Conservation (phyloP, 2,113 vertebrate species). For the Oryzias curvinotus region DNA sequence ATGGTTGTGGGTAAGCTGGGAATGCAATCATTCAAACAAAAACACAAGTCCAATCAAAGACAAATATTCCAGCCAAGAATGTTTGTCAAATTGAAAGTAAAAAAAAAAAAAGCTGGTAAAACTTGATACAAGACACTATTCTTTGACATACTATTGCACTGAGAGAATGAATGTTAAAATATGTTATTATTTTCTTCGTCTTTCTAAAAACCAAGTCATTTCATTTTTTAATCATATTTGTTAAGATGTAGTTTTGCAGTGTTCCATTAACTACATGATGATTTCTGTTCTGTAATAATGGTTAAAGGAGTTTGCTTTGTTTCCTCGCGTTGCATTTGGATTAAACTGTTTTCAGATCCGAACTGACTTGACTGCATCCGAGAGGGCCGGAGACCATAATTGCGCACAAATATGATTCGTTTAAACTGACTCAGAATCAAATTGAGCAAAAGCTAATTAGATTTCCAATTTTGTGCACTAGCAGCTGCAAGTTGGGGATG, state of each 20-base stretch:
- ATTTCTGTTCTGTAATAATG: too few relatives aligned
- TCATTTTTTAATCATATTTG: too few relatives aligned
- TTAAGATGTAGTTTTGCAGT: too few relatives aligned
- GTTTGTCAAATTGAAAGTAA: too few relatives aligned
- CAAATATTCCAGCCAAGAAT: too few relatives aligned
- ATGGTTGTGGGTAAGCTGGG: slow-evolving; percentile 94
- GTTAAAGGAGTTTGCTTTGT: not conserved
- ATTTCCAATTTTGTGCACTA: not conserved
- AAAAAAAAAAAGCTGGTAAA: too few relatives aligned
- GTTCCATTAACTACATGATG: too few relatives aligned
- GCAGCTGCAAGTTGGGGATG: not conserved
- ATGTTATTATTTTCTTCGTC: too few relatives aligned
- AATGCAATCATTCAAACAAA: not conserved
- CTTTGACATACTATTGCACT: too few relatives aligned
- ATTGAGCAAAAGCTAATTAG: not conserved
- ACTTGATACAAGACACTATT: too few relatives aligned
- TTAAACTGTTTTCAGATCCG: slow-evolving; percentile 5
- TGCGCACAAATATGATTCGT: slow-evolving; percentile 25
- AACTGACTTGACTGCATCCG: slow-evolving; percentile 5
- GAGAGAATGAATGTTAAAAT: too few relatives aligned
- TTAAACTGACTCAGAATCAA: slow-evolving; percentile 12
- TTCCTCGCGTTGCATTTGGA: slow-evolving; percentile 21
- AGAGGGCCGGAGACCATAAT: slow-evolving; percentile 15
- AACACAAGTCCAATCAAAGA: not conserved
- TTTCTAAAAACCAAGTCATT: too few relatives aligned